Conservation (phyloP, 1,140 invertebrate species). For the Sminthurides bifidus region DNA sequence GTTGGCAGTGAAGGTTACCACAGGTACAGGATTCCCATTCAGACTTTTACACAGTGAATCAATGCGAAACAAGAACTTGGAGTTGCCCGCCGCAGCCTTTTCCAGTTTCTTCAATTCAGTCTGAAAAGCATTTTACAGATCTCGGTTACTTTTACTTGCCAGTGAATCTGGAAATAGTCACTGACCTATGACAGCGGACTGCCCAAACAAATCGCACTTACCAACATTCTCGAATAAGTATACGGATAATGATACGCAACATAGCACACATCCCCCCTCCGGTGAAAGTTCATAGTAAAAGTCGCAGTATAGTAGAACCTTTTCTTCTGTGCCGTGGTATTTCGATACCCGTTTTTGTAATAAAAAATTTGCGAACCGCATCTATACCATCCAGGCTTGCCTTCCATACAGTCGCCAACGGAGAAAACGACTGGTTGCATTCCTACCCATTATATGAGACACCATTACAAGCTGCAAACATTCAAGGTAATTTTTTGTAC, state of each 20-base stretch:
- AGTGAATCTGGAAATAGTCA: constrained; percentile 14
- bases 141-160: constrained; percentile 36
- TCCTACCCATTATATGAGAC: no score
- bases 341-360: constrained; percentile 49
- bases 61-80: constrained; percentile 9
- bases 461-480: no score
- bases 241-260: constrained; percentile 85
- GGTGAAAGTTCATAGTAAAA: constrained; percentile 68
- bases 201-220: no score
- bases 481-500: no score
- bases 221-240: constrained; percentile 66
- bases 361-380: constrained; percentile 69
- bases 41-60: constrained; percentile 61
- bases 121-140: constrained; percentile 47
- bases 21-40: constrained; percentile 60
- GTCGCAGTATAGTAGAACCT: constrained; percentile 60
- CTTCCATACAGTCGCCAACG: constrained; percentile 52
- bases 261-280: constrained; percentile 70
- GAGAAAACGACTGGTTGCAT: constrained; percentile 89
- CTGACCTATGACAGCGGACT: no score
- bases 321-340: constrained; percentile 40
- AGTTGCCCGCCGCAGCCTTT: background rate
- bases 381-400: constrained; percentile 57
- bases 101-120: background rate
- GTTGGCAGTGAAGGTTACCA: constrained; percentile 62